Percentiles rank a stretch among this genome's conserved stretches.
phyloP scores from a whole-genome alignment of 2,888 invertebrate species.

The Toxonevra muliebris region DNA sequence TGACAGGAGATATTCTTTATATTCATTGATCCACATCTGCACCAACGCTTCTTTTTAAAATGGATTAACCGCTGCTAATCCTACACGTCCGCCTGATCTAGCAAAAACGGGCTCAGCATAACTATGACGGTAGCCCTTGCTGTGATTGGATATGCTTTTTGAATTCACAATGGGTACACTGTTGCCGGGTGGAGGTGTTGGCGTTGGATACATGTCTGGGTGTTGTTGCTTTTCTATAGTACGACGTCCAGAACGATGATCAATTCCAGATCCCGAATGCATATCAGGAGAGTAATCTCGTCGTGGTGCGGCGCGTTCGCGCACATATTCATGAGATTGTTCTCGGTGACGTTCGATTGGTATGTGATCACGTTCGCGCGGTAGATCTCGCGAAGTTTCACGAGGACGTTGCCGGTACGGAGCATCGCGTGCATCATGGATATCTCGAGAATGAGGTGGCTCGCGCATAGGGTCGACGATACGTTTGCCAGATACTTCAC shows the following conservation, averaged over 20 bases:
- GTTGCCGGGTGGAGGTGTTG: conserved; percentile 48
- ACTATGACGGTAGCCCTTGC: conserved; percentile 64
- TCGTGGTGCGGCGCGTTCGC: conserved; percentile 27
- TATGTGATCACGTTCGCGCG: conserved; percentile 28
- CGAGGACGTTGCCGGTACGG: conserved; percentile 25
- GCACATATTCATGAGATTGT: conserved; percentile 39
- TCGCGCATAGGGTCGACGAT: conserved; percentile 22
- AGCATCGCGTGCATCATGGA: conserved; percentile 36
- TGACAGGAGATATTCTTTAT: conserved; percentile 1
- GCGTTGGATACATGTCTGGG: conserved; percentile 46
- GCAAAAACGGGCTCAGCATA: conserved; percentile 64
- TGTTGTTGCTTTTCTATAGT: conserved; percentile 40
- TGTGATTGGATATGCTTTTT: conserved; percentile 59
- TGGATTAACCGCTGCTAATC: conserved; percentile 64
- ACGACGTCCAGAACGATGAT: conserved; percentile 35
- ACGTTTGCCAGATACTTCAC: conserved; percentile 37
- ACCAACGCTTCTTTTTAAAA: conserved; percentile 44
- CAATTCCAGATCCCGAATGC: conserved; percentile 33
- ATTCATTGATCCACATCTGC: not conserved
- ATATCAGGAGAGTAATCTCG: conserved; percentile 43
- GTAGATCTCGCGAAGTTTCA: conserved; percentile 33
- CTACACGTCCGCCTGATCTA: conserved; percentile 62
- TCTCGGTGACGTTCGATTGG: conserved; percentile 35
- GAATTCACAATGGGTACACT: conserved; percentile 45
- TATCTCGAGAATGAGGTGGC: conserved; percentile 32